Evolutionary conservation across 2,888 invertebrate species (phyloP).

Genomic region (Cistogaster globosa): DNA sequence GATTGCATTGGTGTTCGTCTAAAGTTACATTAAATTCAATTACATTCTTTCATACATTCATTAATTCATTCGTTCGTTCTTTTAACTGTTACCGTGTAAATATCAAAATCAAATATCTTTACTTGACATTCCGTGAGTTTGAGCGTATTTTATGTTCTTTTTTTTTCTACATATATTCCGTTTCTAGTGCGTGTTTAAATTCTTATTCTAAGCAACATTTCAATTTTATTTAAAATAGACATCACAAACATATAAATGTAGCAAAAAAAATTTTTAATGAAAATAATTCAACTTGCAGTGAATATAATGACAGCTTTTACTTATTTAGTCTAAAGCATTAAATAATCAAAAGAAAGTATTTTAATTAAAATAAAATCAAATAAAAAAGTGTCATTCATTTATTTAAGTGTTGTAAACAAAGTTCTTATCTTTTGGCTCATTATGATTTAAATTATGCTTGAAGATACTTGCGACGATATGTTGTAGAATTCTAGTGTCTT

Average conservation of each 20-base stretch:
- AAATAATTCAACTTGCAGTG: constrained; percentile 20
- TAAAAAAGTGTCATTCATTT: constrained; percentile 18
- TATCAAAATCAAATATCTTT: no score
- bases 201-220: constrained; percentile 32
- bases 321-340: neutral
- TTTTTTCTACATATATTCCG: no score
- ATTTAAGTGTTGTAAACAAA: constrained; percentile 67
- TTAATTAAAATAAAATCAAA: neutral
- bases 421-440: constrained; percentile 41
- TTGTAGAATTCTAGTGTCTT: constrained; percentile 32
- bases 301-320: constrained; percentile 18
- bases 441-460: constrained; percentile 41
- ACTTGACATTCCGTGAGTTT: no score
- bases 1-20: constrained; percentile 44
- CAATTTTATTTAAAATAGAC: constrained; percentile 15
- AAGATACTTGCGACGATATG: constrained; percentile 23
- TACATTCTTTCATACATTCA: constrained; percentile 3
- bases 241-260: neutral
- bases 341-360: neutral
- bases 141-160: no score
- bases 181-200: constrained; percentile 42
- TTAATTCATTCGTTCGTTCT: constrained; percentile 22
- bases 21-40: constrained; percentile 7
- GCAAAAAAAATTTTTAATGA: constrained; percentile 56
- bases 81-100: constrained; percentile 59